phyloP scores from a whole-genome alignment of 1,140 invertebrate genomes.

The Drosophila subpulchrella region DNA sequence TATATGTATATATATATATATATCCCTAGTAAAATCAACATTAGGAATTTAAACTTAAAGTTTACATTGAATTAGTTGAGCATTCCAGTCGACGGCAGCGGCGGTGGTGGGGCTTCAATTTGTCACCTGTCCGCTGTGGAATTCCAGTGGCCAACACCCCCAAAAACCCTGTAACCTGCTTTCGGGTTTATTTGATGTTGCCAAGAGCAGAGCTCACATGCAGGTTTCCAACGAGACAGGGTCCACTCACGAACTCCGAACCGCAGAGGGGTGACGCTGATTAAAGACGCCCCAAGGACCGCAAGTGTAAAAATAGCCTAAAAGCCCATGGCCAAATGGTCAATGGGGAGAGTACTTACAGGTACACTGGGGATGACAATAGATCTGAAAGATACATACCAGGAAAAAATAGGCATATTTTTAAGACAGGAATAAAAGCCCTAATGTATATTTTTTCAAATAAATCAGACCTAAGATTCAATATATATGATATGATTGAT shows the following conservation, averaged over 20 bases:
- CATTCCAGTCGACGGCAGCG: neutral
- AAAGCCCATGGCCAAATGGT: constrained; percentile 9
- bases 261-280: constrained; percentile 43
- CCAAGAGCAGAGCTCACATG: constrained; percentile 28
- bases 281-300: constrained; percentile 62
- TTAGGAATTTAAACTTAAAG: constrained; percentile 52
- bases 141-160: neutral
- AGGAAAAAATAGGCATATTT: too few relatives aligned
- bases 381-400: neutral
- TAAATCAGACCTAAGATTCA: too few relatives aligned
- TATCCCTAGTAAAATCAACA: constrained; percentile 46
- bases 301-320: constrained; percentile 55
- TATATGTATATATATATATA: constrained; percentile 33
- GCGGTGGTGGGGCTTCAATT: constrained; percentile 16
- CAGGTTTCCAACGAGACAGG: constrained; percentile 34
- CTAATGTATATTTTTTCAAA: too few relatives aligned
- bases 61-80: constrained; percentile 39
- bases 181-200: constrained; percentile 40
- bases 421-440: too few relatives aligned
- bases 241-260: constrained; percentile 2
- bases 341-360: constrained; percentile 12
- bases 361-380: constrained; percentile 1
- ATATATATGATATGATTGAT: too few relatives aligned
- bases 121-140: constrained; percentile 8
- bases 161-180: constrained; percentile 1